Evolutionary conservation across 2,888 invertebrate genomes (phyloP), one percentile per base, ranked within the genome.

Genomic region (Diabrotica balteata): DNA sequence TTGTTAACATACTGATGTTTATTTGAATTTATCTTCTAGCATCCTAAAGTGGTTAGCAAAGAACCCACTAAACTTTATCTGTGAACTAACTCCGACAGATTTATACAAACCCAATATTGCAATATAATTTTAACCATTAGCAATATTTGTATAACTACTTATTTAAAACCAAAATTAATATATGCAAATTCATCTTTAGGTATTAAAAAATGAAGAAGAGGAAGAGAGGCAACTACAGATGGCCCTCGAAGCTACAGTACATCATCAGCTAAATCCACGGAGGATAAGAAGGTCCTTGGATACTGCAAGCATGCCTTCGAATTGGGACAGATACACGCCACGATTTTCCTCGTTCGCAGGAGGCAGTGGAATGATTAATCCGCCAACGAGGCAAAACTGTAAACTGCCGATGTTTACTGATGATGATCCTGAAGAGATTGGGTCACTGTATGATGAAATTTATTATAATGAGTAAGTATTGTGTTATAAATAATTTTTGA

Each of bases 151-250:
- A 32, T 32, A 32, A 2, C 3, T 32, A 32, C 5, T 32, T 32
- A 4, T 5, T 5, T 4, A 32, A 32, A 32, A 32, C 32, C 32
- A 32, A 32, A 32, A 32, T 32, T 4, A 32, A 2, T 32, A 32
- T 5, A 32, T 32, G 32, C 32, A 32, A 17, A 17, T 32, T 32
- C 32, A 32, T 32, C 32, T 32, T 32, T 32, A 63, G 63, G 63
- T 63, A 44, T 55, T 63, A 9, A 63, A 63, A 43, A 59, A 59
- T 52, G 93, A 91, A 2, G 93, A 91, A 66, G 92, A 92, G 80
- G 93, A 93, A 79, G 79, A 80, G 66, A 87, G 91, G 8, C 91
- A 92, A 75, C 85, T 93, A 52, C 91, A 89, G 59, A 91, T 91
- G 63, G 93, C 92, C 44, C 84, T 93, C 73, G 93, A 93, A 77